A percentile compares a stretch with the other conserved stretches of the same genome.
phyloP scores from a whole-genome alignment of 2,888 invertebrate species.

The Tenthredo amoena region DNA sequence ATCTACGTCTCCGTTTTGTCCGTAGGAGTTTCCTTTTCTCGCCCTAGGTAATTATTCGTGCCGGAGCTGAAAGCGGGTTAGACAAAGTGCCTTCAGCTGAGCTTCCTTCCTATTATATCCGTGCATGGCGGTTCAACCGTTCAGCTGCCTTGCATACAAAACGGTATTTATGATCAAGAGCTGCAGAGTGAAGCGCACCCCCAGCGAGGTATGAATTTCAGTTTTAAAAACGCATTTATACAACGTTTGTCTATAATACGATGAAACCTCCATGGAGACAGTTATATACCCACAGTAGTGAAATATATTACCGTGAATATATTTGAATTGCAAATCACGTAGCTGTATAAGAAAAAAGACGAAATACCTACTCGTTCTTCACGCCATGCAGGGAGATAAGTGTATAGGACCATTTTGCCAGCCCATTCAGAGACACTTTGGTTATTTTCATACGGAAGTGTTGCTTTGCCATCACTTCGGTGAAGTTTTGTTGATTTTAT shows the following conservation, averaged over 20 bases:
- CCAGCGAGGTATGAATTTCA: neutral
- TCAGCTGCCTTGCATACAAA: slow-evolving; percentile 70
- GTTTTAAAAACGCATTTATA: slow-evolving; percentile 18
- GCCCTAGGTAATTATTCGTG: slow-evolving; percentile 64
- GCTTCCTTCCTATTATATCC: slow-evolving; percentile 69
- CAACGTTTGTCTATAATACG: neutral
- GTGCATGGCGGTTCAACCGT: slow-evolving; percentile 65
- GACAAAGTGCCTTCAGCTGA: slow-evolving; percentile 66
- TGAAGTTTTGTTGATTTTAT: slow-evolving; percentile 19
- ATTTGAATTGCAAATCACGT: slow-evolving; percentile 30
- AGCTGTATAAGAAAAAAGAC: neutral
- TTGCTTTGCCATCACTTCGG: neutral
- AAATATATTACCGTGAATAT: neutral
- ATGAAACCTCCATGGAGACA: neutral
- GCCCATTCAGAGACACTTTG: slow-evolving; percentile 24
- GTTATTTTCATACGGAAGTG: slow-evolving; percentile 37
- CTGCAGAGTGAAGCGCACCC: slow-evolving; percentile 15
- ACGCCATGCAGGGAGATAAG: slow-evolving; percentile 16
- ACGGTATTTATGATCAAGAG: slow-evolving; percentile 68
- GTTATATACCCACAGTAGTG: neutral
- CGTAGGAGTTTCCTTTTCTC: slow-evolving; percentile 47
- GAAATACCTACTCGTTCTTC: neutral
- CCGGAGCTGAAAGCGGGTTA: slow-evolving; percentile 49
- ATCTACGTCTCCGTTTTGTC: slow-evolving; percentile 43
- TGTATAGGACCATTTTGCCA: slow-evolving; percentile 26